phyloP scores from a whole-genome alignment of 2,797 vertebrate genomes.

The Coranthus polyacanthus region DNA sequence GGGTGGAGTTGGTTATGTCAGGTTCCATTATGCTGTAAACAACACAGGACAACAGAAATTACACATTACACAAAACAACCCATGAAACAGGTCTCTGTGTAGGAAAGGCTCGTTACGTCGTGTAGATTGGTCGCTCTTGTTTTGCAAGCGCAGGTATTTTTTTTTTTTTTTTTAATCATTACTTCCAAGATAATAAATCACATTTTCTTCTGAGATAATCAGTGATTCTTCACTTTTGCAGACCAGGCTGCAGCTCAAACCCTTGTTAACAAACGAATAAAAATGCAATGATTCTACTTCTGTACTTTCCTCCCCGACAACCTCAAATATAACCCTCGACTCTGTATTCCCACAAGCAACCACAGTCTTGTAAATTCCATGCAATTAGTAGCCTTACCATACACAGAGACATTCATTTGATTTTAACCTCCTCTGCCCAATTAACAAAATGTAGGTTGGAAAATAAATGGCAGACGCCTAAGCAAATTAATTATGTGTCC shows the following conservation, averaged over 20 bases:
- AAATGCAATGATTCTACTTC: constrained; percentile 63
- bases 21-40: constrained; percentile 66
- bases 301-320: constrained; percentile 39
- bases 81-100: constrained; percentile 14
- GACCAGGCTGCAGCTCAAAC: constrained; percentile 12
- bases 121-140: not conserved
- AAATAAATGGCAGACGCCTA: constrained; percentile 88
- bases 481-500: constrained; percentile 90
- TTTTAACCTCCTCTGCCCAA: constrained; percentile 86
- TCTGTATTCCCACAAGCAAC: constrained; percentile 57
- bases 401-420: constrained; percentile 82
- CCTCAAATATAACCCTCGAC: constrained; percentile 41
- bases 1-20: constrained; percentile 37
- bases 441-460: constrained; percentile 88
- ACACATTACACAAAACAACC: constrained; percentile 39
- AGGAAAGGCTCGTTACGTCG: too few species aligned
- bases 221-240: not conserved
- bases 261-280: constrained; percentile 12
- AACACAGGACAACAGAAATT: constrained; percentile 56
- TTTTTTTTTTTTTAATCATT: too few species aligned
- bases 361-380: constrained; percentile 62
- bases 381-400: constrained; percentile 80
- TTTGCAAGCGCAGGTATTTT: not conserved
- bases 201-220: not conserved
- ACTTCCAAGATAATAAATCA: constrained; percentile 8